phyloP scores from a whole-genome alignment of 2,113 vertebrate genomes.

The Apodemus speciosus region DNA sequence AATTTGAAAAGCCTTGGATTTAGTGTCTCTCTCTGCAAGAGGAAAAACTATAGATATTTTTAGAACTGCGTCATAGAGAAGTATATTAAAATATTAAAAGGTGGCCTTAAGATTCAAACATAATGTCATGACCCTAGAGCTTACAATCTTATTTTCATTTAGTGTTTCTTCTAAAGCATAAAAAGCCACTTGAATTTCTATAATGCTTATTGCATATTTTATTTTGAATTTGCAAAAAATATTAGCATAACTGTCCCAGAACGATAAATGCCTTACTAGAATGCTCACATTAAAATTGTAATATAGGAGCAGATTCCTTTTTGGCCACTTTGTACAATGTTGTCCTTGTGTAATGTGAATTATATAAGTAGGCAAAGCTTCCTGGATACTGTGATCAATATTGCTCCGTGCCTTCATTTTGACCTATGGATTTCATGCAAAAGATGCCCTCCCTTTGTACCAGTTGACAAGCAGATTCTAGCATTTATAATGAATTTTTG shows the following conservation, averaged over 20 bases:
- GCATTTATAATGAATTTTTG: not conserved
- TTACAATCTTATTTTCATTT: conserved; percentile 11
- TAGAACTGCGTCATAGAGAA: not conserved
- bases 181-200: not conserved
- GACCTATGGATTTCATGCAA: not conserved
- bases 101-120: not conserved
- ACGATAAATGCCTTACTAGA: conserved; percentile 57
- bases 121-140: not conserved
- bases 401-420: conserved; percentile 4
- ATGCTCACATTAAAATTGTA: conserved; percentile 17
- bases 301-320: conserved; percentile 23
- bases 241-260: conserved; percentile 50
- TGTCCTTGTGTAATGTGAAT: conserved; percentile 6
- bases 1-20: not conserved
- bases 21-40: not conserved
- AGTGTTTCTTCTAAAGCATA: conserved; percentile 36
- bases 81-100: not conserved
- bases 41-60: not conserved
- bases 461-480: not conserved
- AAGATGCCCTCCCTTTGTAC: not conserved
- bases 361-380: not conserved
- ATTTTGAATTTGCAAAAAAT: conserved; percentile 38
- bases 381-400: not conserved
- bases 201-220: conserved; percentile 32
- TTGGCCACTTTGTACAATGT: not conserved